Conservation (phyloP, 2,113 vertebrate genomes). For the Edolisoma coerulescens region DNA sequence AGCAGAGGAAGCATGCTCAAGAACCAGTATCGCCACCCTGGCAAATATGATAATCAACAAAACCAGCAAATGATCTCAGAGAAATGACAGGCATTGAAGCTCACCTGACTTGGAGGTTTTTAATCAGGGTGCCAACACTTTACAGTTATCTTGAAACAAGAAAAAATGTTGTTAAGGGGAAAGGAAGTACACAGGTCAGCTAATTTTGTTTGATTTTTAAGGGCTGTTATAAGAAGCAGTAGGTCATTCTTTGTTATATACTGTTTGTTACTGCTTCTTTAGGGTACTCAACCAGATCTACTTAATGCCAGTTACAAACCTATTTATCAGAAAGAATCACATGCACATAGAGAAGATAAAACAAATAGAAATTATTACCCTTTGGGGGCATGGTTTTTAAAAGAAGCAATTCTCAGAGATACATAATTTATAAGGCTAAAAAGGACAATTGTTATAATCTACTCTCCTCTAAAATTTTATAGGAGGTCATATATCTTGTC, state of each 20-base stretch:
- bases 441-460: slow-evolving; percentile 18
- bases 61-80: neutral
- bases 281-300: neutral
- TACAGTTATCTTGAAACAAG: neutral
- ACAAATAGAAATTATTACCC: slow-evolving; percentile 33
- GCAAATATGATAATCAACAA: neutral
- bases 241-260: neutral
- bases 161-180: neutral
- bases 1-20: neutral
- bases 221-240: neutral
- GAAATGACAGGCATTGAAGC: neutral
- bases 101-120: neutral
- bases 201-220: neutral
- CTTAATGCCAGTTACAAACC: neutral
- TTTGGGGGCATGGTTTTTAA: neutral
- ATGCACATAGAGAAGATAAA: neutral
- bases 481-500: neutral
- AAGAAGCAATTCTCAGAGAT: slow-evolving; percentile 19
- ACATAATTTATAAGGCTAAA: slow-evolving; percentile 40
- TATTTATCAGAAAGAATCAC: neutral
- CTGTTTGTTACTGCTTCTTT: neutral
- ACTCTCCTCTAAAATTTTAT: slow-evolving; percentile 14
- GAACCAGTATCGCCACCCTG: neutral
- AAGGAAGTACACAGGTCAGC: neutral
- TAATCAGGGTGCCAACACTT: neutral